These are phyloP conservation scores for Axinella damicornis DNA, from an alignment of 37 sponge, comb jelly and placozoan species.

Conservation along the genomic window DNA sequence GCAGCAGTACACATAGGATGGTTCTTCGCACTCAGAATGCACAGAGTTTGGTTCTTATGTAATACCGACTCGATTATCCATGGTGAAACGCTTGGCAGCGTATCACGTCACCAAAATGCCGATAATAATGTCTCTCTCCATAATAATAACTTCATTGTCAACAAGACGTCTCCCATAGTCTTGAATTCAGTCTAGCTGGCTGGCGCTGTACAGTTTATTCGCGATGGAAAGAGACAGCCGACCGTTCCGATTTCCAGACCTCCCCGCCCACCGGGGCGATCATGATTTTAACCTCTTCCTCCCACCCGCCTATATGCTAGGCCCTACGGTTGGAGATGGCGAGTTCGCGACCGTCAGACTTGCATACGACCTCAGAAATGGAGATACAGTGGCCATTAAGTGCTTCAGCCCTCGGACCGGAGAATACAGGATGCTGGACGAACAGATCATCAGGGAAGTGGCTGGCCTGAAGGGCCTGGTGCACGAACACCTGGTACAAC, in stretches of 20 bases:
- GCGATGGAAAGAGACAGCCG: no score
- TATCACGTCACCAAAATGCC: no score
- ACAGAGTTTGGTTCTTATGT: no score
- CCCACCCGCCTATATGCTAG: slow-evolving; percentile 63
- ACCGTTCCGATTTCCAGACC: slow-evolving; percentile 25
- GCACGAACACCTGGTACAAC: slow-evolving; percentile 56
- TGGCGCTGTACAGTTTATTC: no score
- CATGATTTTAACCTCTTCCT: slow-evolving; percentile 68
- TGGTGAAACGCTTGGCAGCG: no score
- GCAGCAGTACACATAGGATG: no score
- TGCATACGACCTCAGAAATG: slow-evolving; percentile 56
- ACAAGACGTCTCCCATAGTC: no score
- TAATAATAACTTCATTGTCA: no score
- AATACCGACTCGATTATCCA: no score
- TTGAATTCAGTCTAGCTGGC: no score
- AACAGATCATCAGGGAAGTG: slow-evolving; percentile 70
- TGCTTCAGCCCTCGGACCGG: slow-evolving; percentile 50
- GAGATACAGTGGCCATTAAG: slow-evolving; percentile 50
- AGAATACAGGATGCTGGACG: slow-evolving; percentile 54
- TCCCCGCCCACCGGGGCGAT: slow-evolving; percentile 50
- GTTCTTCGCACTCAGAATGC: no score
- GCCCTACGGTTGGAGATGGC: slow-evolving; percentile 62
- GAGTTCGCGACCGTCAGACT: slow-evolving; percentile 62
- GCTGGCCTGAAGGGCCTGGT: slow-evolving; percentile 52
- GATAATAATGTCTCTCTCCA: no score